Conservation (phyloP, 2,888 invertebrate species). For the Archips crataeganus region DNA sequence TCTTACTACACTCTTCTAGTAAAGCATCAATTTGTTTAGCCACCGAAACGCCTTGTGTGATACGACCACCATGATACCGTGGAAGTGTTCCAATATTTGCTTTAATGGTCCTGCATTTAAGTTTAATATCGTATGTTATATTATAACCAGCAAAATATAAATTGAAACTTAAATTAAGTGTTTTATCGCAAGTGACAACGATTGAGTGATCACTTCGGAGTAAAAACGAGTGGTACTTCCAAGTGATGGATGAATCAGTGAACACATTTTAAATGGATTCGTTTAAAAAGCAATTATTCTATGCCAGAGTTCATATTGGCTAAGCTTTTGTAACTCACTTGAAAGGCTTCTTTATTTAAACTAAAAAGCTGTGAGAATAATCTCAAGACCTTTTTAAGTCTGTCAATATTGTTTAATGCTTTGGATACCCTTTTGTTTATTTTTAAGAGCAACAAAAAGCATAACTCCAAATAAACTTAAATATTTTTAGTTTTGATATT, state of each 20-base stretch:
- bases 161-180: conserved; percentile 59
- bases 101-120: background rate
- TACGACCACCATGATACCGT: conserved; percentile 1
- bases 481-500: background rate
- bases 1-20: conserved; percentile 5
- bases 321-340: conserved; percentile 14
- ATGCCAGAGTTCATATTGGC: conserved; percentile 45
- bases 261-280: conserved; percentile 50
- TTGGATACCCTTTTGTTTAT: conserved; percentile 31
- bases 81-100: background rate
- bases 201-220: conserved; percentile 60
- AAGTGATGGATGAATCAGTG: conserved; percentile 50
- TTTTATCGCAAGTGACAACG: conserved; percentile 63
- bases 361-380: conserved; percentile 33
- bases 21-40: conserved; percentile 12
- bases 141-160: conserved; percentile 31
- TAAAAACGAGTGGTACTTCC: conserved; percentile 46
- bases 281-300: conserved; percentile 57
- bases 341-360: conserved; percentile 33
- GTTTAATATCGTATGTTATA: background rate
- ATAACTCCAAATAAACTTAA: conserved; percentile 18
- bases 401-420: conserved; percentile 36
- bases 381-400: conserved; percentile 25
- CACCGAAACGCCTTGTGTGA: conserved; percentile 11
- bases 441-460: conserved; percentile 1